phyloP scores from a whole-genome alignment of 2,888 invertebrate species.

The Cecidostiba fungosa region DNA sequence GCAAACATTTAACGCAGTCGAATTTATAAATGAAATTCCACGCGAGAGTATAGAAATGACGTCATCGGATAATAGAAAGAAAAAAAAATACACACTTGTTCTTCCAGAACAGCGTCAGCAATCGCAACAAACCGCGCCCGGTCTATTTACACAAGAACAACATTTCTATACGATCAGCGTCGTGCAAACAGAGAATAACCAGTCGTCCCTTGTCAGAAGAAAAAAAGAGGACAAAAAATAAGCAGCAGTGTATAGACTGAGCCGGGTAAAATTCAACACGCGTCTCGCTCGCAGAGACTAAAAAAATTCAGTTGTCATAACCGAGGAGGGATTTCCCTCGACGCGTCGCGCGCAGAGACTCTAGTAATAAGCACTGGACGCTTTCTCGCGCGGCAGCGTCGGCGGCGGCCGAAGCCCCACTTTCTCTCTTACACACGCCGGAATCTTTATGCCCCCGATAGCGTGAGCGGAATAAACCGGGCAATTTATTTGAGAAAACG shows the following conservation, averaged over 20 bases:
- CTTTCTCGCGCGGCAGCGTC: background rate
- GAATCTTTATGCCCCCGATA: constrained; percentile 59
- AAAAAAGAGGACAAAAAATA: background rate
- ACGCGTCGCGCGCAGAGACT: background rate
- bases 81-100: background rate
- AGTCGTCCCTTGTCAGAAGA: background rate
- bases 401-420: background rate
- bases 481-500: constrained; percentile 59
- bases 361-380: constrained; percentile 50
- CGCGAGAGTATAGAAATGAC: background rate
- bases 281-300: constrained; percentile 1
- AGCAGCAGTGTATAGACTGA: background rate
- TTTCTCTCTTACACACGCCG: background rate
- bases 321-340: constrained; percentile 41
- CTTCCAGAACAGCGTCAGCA: background rate
- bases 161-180: constrained; percentile 35
- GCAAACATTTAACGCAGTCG: background rate
- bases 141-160: constrained; percentile 23
- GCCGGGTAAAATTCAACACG: constrained; percentile 33
- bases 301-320: constrained; percentile 60
- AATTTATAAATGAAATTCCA: background rate
- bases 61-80: background rate
- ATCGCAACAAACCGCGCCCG: background rate
- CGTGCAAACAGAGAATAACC: background rate
- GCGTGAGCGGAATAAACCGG: constrained; percentile 61